These are phyloP conservation scores for Homalodisca vitripennis DNA, from an alignment of 1,140 invertebrate species.

Conservation along the genomic window DNA sequence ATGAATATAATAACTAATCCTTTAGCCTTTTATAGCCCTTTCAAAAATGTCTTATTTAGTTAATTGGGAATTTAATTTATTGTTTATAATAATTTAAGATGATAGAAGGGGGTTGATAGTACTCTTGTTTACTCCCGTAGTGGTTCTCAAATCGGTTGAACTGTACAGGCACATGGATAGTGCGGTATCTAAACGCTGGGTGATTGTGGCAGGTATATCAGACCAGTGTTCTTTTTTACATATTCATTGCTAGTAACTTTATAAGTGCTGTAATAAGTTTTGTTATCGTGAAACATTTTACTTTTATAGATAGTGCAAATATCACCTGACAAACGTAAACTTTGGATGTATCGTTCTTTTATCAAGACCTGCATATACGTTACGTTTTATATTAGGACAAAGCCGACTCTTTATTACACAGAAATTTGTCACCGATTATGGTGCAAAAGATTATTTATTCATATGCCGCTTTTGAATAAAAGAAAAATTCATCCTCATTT, in stretches of 20 bases:
- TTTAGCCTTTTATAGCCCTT: no score
- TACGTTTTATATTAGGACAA: neutral
- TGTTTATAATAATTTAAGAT: no score
- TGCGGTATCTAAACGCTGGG: slow-evolving; percentile 3
- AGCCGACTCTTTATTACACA: no score
- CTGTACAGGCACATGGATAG: slow-evolving; percentile 17
- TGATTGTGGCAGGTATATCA: slow-evolving; percentile 23
- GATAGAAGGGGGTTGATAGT: no score
- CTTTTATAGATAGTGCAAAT: slow-evolving; percentile 9
- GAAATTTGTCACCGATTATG: no score
- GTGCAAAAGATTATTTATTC: neutral
- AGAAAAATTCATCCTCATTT: slow-evolving; percentile 1
- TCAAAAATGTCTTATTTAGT: neutral
- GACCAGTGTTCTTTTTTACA: slow-evolving; percentile 30
- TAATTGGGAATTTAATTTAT: neutral
- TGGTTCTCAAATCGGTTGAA: neutral
- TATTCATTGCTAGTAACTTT: slow-evolving; percentile 26
- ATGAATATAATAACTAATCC: no score
- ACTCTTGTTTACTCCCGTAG: neutral
- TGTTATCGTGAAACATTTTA: slow-evolving; percentile 12
- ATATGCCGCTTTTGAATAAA: neutral
- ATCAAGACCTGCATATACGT: neutral
- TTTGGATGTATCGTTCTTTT: neutral
- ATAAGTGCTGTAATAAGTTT: slow-evolving; percentile 18
- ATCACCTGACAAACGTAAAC: slow-evolving; percentile 6